Percentiles rank a stretch among this genome's conserved stretches.
These are phyloP conservation scores for Spodoptera frugiperda DNA, from an alignment of 1,140 invertebrate species.

Conservation along the genomic window DNA sequence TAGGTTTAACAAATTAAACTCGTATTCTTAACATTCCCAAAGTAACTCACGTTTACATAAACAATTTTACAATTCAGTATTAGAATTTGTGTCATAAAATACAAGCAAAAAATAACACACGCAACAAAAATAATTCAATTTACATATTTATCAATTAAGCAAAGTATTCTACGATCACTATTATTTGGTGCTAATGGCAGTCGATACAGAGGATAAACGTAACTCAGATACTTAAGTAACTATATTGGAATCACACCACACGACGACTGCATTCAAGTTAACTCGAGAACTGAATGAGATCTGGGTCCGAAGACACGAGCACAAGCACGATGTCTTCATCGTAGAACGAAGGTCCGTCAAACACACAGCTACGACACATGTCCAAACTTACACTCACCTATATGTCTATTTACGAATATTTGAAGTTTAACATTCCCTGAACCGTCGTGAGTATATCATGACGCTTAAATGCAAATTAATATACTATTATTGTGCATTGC, in stretches of 20 bases:
- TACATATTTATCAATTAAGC: not conserved
- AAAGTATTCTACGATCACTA: not conserved
- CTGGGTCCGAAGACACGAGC: not conserved
- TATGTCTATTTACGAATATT: constrained; percentile 3
- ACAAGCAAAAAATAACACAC: not conserved
- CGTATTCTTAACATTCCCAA: constrained; percentile 12
- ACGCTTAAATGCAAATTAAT: constrained; percentile 4
- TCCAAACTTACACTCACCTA: not conserved
- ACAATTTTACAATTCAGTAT: not conserved
- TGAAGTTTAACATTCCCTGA: not conserved
- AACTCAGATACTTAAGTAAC: not conserved
- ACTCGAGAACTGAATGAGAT: constrained; percentile 8
- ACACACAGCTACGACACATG: too few relatives aligned
- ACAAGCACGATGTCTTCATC: not conserved
- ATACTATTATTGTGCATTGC: constrained; percentile 23
- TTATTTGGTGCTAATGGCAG: constrained; percentile 17
- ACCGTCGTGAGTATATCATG: not conserved
- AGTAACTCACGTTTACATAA: not conserved
- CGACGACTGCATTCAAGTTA: not conserved
- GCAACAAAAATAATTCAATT: not conserved
- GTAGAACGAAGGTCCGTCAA: not conserved
- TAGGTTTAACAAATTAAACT: constrained; percentile 4
- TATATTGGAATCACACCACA: not conserved
- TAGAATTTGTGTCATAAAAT: not conserved
- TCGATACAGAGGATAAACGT: not conserved